Percentiles rank a stretch among this genome's conserved stretches.
Conservation (phyloP, 1,140 invertebrate genomes). For the Anoplolepis gracilipes region DNA sequence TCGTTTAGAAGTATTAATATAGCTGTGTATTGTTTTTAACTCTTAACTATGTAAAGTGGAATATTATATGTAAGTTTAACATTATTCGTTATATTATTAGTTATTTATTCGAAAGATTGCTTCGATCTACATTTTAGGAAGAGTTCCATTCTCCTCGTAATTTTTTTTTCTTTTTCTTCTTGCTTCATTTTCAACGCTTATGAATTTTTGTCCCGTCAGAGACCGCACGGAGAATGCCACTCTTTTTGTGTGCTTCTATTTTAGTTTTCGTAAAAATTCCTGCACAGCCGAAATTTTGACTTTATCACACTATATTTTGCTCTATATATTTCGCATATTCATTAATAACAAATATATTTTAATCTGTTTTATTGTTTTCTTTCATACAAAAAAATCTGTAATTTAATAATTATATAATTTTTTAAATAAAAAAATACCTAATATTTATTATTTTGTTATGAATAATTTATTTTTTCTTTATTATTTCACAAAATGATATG, state of each 20-base stretch:
- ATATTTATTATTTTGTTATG: background rate
- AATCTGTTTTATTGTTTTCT: background rate
- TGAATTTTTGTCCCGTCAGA: no score
- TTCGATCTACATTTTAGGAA: background rate
- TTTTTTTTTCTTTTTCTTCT: background rate
- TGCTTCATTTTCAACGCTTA: no score
- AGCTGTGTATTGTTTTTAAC: constrained; percentile 10
- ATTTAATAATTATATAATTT: constrained; percentile 1
- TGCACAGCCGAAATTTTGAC: background rate
- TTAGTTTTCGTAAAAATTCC: no score
- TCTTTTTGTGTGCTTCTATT: background rate
- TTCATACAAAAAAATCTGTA: background rate
- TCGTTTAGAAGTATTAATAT: constrained; percentile 18
- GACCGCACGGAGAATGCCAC: background rate
- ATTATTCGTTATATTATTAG: background rate
- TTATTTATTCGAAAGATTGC: background rate
- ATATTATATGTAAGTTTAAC: background rate
- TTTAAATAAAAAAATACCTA: background rate
- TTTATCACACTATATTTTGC: background rate
- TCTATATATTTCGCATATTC: background rate
- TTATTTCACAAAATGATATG: background rate
- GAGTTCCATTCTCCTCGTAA: background rate
- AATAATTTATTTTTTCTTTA: no score
- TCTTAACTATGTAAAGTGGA: constrained; percentile 12
- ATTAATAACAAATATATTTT: background rate